Percentiles rank a stretch among this genome's conserved stretches.
Conservation (phyloP, 2,888 invertebrate species). For the Harpalus rufipes region DNA sequence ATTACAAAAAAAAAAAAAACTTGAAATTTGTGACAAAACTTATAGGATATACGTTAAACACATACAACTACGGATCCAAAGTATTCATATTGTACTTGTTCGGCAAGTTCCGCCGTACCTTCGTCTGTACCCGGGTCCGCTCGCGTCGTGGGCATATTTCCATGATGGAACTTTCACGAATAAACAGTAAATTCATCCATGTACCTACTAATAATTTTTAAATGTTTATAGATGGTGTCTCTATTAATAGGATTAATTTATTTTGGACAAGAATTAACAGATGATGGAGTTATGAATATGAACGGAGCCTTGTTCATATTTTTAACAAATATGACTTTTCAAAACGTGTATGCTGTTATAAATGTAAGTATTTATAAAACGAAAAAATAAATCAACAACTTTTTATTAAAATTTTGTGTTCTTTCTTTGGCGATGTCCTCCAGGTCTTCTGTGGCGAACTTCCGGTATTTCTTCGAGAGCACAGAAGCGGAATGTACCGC, state of each 20-base stretch:
- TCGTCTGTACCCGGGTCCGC: no score
- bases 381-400: no score
- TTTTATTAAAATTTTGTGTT: slow-evolving; percentile 21
- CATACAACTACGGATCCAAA: no score
- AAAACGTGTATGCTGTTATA: slow-evolving; percentile 96
- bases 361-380: slow-evolving; percentile 83
- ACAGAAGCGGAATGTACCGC: slow-evolving; percentile 93
- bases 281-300: slow-evolving; percentile 95
- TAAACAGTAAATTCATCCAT: no score
- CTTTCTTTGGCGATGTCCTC: slow-evolving; percentile 66
- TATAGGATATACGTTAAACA: no score
- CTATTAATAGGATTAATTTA: slow-evolving; percentile 93
- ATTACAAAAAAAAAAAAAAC: no score
- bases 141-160: no score
- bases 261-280: slow-evolving; percentile 88
- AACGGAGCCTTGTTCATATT: slow-evolving; percentile 95
- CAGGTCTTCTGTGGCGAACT: slow-evolving; percentile 94
- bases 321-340: slow-evolving; percentile 95
- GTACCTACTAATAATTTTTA: no score
- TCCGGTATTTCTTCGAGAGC: slow-evolving; percentile 93
- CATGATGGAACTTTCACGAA: no score
- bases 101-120: no score
- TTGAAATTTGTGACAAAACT: no score
- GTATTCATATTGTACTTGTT: no score
- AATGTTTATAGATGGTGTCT: slow-evolving; percentile 87